Evolutionary conservation across 2,113 vertebrate genomes (phyloP).

Genomic region (Corythornis cristatus): DNA sequence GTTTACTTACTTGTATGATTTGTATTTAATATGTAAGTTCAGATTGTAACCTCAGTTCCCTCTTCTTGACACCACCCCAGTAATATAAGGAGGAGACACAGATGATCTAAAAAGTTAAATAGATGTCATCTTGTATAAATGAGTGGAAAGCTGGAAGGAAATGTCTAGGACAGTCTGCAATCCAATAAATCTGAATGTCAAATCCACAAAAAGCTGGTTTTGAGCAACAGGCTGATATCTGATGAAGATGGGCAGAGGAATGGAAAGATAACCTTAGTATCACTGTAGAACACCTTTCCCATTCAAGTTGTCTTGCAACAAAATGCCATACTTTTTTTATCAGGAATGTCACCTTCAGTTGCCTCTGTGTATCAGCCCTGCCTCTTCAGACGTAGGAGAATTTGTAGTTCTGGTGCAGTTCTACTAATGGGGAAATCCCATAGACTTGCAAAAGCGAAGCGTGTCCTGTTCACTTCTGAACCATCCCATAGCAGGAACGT

Average conservation of each 20-base stretch:
- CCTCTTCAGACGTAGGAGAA: background rate
- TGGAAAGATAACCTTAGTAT: background rate
- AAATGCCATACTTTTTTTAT: background rate
- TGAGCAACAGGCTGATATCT: background rate
- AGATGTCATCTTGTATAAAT: background rate
- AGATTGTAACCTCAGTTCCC: background rate
- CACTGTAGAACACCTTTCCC: background rate
- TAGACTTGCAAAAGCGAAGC: background rate
- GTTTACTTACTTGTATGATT: background rate
- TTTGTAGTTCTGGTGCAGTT: background rate
- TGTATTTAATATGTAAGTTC: background rate
- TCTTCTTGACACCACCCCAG: background rate
- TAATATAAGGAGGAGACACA: background rate
- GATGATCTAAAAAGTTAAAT: background rate
- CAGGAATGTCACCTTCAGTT: background rate
- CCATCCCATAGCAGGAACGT: accelerated
- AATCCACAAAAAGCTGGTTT: background rate
- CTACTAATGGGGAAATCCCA: background rate
- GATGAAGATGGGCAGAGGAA: background rate
- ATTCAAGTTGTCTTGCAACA: background rate
- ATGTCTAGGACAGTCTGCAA: background rate
- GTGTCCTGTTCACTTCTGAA: background rate
- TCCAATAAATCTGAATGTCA: background rate
- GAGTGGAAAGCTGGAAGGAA: background rate
- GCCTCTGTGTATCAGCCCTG: background rate